Evolutionary conservation across 1,140 invertebrate species (phyloP), one percentile per base, ranked within the genome.

Genomic region (Colletes gigas): DNA sequence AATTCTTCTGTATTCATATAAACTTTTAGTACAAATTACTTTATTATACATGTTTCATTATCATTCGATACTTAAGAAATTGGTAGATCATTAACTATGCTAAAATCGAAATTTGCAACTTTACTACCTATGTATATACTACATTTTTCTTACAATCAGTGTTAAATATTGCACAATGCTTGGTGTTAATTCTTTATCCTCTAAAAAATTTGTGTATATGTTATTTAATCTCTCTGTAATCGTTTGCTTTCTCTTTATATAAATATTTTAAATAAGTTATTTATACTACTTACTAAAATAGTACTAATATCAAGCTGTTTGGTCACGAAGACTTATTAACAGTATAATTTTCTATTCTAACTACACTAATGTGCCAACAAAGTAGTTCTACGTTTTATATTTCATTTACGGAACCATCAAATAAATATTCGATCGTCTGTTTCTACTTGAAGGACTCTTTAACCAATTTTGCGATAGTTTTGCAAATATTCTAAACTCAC

Each of bases 1-100:
- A 73, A 57, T 41, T 68, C 50, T 81, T 73, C 63, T 60, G 19
- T 74, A 71, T 82, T 14, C 67, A 80, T 85, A 83, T 69, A 85
- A 85, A 83, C 50, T 78, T 83, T 83, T 67, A 63, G 81, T 88
- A 85, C 69, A 88, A 88, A 88, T 85, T 72, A 78, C 81, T 78
- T 70, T 77, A 79, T 82, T 73, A 83, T 76, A 80, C 70, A 78
- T 39, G 76, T 65, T 75, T 70, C 21, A 77, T 84, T 72, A 60
- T 81, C 68, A 72, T 76, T 72, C 54, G 47, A 81, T 79, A 81
- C 44, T 86, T 83, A 80, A 82, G 66, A 82, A 78, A 86, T 73
- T 83, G 62, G 47, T 81, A 60, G 60, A 68, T 83, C 72, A 83
- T 52, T 60, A 85, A 73, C 72, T 71, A 10, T 60, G 59, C 68